Base-by-base conservation (phyloP, 1,140 invertebrate species). In the Drosophila mojavensis region DNA sequence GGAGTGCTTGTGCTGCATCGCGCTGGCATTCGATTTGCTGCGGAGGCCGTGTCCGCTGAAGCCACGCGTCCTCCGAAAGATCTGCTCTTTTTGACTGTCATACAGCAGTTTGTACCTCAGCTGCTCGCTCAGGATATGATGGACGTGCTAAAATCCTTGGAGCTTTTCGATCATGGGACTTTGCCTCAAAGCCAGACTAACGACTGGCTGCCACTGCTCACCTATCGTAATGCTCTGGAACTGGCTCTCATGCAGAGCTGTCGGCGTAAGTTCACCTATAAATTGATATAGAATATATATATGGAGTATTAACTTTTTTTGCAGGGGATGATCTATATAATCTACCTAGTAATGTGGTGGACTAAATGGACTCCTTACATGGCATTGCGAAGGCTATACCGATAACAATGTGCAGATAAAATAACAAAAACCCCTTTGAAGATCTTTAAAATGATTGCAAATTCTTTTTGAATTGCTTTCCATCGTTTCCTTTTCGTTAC, bases 81-180 rank as follows among this genome's bases (percentile, higher is more conserved):
- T 41, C 15, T 88, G 0, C 45, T 71, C 1, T 88, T 66, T 26
- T n/a, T 88, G 13, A 45, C 7, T 3, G 68, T 89, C 0, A 26
- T 79, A 1, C 48, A 80, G 47, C 54, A 69, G 53, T 88, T 88
- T 69, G 66, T 75, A 10, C 84, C 76, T 0, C 84, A 77, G 39
- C 11, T 88, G 5, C 41, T 88, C 5, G 26, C 28, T 1, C 83
- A 88, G 63, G 83, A 88, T 26, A 71, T 66, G 41, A 4, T 39
- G 0, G 54, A 5, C 1, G 24, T 88, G 1, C 9, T 58, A 1
- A n/a, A 41, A 0, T 65, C 47, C 6, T n/a, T 88, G 11, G 7
- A 65, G 13, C 11, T 5, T 9, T 64, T 78, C 39, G 65, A 79
- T 9, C 39, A 71, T 6, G 45, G 63, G 1, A 24, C 39, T 0